A percentile compares a stretch with the other conserved stretches of the same genome.
Evolutionary conservation across 2,113 vertebrate genomes (phyloP).

Genomic region (Corythoichthys haematopterus): DNA sequence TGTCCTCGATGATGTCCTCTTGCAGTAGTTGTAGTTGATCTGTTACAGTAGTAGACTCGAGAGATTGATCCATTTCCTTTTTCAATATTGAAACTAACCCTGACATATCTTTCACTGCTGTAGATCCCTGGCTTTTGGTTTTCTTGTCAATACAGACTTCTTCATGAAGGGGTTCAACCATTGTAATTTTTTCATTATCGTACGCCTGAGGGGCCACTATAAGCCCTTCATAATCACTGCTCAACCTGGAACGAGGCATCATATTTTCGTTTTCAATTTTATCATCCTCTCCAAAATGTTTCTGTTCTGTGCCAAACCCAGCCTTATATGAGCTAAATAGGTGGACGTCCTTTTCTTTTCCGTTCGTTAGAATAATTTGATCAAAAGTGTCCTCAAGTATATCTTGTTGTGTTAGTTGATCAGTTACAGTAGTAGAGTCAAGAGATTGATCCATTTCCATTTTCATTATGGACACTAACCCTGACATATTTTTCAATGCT

Average conservation of each 20-base stretch:
- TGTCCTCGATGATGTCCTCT: constrained; percentile 50
- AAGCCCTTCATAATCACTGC: background rate
- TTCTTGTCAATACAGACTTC: constrained; percentile 31
- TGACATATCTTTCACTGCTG: constrained; percentile 41
- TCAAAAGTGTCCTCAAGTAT: constrained; percentile 51
- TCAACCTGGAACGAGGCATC: background rate
- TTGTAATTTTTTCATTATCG: constrained; percentile 4
- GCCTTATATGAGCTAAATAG: background rate
- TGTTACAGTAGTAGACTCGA: constrained; percentile 31
- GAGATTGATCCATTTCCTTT: constrained; percentile 60
- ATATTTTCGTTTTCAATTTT: constrained; percentile 30
- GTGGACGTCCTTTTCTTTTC: background rate
- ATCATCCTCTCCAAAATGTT: constrained; percentile 54
- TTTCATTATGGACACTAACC: constrained; percentile 62
- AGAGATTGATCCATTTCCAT: constrained; percentile 60
- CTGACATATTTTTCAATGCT: constrained; percentile 51
- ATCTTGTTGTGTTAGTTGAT: constrained; percentile 38
- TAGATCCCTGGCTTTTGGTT: constrained; percentile 23
- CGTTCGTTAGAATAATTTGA: constrained; percentile 29
- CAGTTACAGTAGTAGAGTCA: constrained; percentile 33
- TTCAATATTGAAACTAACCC: constrained; percentile 66
- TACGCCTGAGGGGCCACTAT: background rate
- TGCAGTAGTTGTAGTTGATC: constrained; percentile 27
- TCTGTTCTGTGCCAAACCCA: constrained; percentile 19
- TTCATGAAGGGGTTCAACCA: background rate